Base-by-base conservation (phyloP, 2,113 vertebrate genomes). In the Poecile atricapillus region DNA sequence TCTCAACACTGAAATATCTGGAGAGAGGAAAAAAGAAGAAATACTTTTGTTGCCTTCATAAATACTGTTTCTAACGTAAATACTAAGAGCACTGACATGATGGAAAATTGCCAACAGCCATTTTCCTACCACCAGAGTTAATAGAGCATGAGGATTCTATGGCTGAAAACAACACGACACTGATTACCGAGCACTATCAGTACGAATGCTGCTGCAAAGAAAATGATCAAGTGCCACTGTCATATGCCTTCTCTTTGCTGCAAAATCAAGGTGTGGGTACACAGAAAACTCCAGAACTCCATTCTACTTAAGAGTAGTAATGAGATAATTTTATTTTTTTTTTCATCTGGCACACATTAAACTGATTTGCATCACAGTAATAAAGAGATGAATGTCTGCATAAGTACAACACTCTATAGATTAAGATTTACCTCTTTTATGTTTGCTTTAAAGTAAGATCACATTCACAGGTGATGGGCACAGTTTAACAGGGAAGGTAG, bases 91-190 rank as follows among this genome's bases (percentile, higher is more conserved):
- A 93, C 6, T 96, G 91, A 95, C 93, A 94, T 49, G 89, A 97
- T 95, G 85, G 95, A 96, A 97, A 97, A 97, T 96, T 96, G 97
- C 96, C 96, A 96, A 94, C 44, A 97, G 96, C 89, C 83, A 95
- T 97, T 97, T 98, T 97, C 95, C 97, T 97, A 96, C 92, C 84
- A 94, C 81, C 75, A 88, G 59, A 93, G 95, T 97, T 98, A 98
- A 98, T 83, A 97, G 97, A 97, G 87, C 97, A 95, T 93, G 82
- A 97, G 92, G 79, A 77, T 63, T 95, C 95, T 78, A 78, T 11
- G 20, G 90, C 41, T 95, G 83, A 92, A 91, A 93, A 97, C 31
- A 62, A 88, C 87, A 71, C 1, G 28, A 39, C 84, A 81, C 89
- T 92, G 86, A 97, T 96, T 84, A 95, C 80, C 15, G 62, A 53